Percentiles rank a stretch among this genome's conserved stretches.
These are phyloP conservation scores for Solea senegalensis DNA, from an alignment of 2,113 vertebrate genomes.

Conservation along the genomic window DNA sequence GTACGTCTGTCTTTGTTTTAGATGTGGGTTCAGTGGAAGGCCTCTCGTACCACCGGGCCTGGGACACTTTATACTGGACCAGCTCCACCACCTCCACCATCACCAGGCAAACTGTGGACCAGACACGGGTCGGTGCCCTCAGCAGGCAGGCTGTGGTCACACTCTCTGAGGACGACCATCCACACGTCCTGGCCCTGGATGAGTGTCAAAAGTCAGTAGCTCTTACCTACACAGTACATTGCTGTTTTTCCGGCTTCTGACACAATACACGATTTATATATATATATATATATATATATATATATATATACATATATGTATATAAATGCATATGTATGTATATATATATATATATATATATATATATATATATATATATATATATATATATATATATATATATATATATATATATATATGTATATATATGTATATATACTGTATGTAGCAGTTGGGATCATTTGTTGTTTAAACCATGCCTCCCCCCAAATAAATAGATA, in stretches of 20 bases:
- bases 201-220: conserved; percentile 89
- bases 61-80: conserved; percentile 97
- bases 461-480: too few relatives aligned
- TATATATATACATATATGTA: too few relatives aligned
- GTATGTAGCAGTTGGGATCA: too few relatives aligned
- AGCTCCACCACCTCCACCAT: conserved; percentile 96
- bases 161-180: conserved; percentile 96
- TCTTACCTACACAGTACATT: background rate
- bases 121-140: conserved; percentile 84
- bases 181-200: conserved; percentile 91
- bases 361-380: too few relatives aligned
- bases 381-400: too few relatives aligned
- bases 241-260: background rate
- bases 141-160: conserved; percentile 88
- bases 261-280: background rate
- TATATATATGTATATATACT: too few relatives aligned
- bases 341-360: too few relatives aligned
- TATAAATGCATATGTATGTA: too few relatives aligned
- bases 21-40: conserved; percentile 98
- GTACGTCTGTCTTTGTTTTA: conserved; percentile 55
- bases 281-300: too few relatives aligned
- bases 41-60: conserved; percentile 93
- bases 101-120: conserved; percentile 91
- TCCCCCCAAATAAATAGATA: too few relatives aligned
- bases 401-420: too few relatives aligned